Base-by-base conservation (phyloP, 2,888 invertebrate genomes). In the Dascillus cervinus region DNA sequence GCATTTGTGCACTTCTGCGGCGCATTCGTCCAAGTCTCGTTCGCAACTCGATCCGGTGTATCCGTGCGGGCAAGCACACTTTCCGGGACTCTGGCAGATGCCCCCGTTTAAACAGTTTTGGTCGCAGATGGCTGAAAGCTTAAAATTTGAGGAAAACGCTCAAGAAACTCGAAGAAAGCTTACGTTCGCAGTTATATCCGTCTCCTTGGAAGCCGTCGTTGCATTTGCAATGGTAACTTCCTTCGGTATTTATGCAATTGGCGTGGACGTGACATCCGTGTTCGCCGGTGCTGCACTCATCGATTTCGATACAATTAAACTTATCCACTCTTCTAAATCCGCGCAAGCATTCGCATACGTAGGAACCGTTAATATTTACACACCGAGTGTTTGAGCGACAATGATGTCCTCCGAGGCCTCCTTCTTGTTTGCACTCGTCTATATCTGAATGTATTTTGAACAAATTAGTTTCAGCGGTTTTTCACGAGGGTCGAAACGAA, bases 1-100 rank as follows among this genome's bases (percentile, higher is more conserved):
- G 66, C 90, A 90, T 38, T 77, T 71, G 53, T 81, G 77, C 31
- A 75, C 68, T 41, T 77, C 75, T 44, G 76, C 70, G 10, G 73
- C 69, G 67, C 90, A 90, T 68, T 90, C 91, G 69, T 91, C 85
- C 54, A 85, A 72, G 68, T 90, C 91, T 42, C 82, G 74, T 66
- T 89, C 86, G 70, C 91, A 91, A 55, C 79, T 81, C 50, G 73
- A 67, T 38, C 91, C 90, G 28, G 75, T 77, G 70, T 86, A 90
- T 8, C 90, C 90, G 46, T 75, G 72, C 25, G 82, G 76, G 66
- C 91, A 91, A 38, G 75, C 70, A 65, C 91, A 91, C 45, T 69
- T 73, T 50, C 79, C 82, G 21, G 88, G 88, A 29, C 77, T 74
- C 27, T 75, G 71, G 66, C 91, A 90, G 45, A 72, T 70, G 36